Conservation (phyloP, 2,888 invertebrate species). For the Dorcus parallelipipedus region DNA sequence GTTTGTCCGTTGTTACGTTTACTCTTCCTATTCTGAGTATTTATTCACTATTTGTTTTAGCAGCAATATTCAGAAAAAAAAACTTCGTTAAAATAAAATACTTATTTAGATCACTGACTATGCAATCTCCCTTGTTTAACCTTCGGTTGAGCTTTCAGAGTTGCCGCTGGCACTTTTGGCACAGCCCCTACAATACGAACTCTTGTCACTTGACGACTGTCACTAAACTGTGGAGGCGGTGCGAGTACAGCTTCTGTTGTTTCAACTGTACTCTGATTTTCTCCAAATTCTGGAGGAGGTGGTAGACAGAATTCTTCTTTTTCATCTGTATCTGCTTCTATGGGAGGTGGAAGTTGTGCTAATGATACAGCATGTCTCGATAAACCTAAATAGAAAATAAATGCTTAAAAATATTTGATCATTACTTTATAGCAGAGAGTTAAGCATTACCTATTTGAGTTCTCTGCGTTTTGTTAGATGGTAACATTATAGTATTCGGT, state of each 20-base stretch:
- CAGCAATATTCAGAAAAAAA: neutral
- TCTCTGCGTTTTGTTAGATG: slow-evolving; percentile 36
- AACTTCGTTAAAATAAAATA: neutral
- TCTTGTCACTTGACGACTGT: slow-evolving; percentile 60
- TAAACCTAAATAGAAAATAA: slow-evolving; percentile 32
- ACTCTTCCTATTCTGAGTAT: slow-evolving; percentile 1
- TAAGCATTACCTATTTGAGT: slow-evolving; percentile 39
- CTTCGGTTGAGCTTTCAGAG: slow-evolving; percentile 34
- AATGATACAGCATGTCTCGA: slow-evolving; percentile 71
- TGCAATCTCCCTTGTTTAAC: slow-evolving; percentile 46
- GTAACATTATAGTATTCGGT: slow-evolving; percentile 33
- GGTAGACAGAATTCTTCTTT: slow-evolving; percentile 62
- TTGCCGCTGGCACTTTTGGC: slow-evolving; percentile 58
- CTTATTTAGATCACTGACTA: slow-evolving; percentile 39
- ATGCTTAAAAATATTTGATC: neutral
- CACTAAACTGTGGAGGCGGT: slow-evolving; percentile 89
- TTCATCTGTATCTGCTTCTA: slow-evolving; percentile 68
- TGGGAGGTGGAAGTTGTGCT: slow-evolving; percentile 77
- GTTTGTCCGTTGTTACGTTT: neutral
- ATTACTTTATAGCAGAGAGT: neutral
- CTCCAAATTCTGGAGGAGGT: slow-evolving; percentile 59
- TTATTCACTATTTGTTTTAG: slow-evolving; percentile 1
- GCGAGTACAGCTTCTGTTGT: slow-evolving; percentile 63
- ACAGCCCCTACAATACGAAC: slow-evolving; percentile 82
- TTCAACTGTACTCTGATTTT: slow-evolving; percentile 41